Base-by-base conservation (phyloP, 2,113 vertebrate genomes). In the Nerophis lumbriciformis region DNA sequence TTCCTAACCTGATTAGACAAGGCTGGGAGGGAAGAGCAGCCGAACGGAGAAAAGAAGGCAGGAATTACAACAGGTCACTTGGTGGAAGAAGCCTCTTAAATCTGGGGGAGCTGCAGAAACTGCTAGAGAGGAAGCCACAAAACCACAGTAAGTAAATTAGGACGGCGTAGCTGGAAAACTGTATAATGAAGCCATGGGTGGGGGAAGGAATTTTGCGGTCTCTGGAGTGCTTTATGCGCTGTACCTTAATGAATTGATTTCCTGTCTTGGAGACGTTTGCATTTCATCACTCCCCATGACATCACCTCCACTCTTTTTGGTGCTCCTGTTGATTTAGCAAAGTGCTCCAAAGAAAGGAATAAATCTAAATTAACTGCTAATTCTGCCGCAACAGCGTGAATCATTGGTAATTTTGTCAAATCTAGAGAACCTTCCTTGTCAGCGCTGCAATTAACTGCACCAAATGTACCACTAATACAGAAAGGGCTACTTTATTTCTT, bases 141-240 rank as follows among this genome's bases (percentile, higher is more conserved):
- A 86, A 85, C 84, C 85, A 66, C 84, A 83, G 84, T 88, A 81
- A 88, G 87, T 87, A 83, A 84, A 84, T 85, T 85, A 85, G 80
- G 80, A 78, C 64, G 59, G 76, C 78, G 81, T 58, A 65, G 79
- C 72, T 82, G 81, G 79, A 83, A 86, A 77, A 79, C 77, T 76
- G 68, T 75, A 73, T 69, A 73, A 82, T 78, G 70, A 80, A 79
- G 75, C 65, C 42, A 53, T 47, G 70, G 75, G 74, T 14, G 54
- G 66, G 71, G 71, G 71, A 61, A 70, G 15, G 37, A 56, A 39
- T 42, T 85, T 70, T 82, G 83, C 78, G 80, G 84, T 87, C 65
- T 73, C 44, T 38, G 56, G 75, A 80, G 77, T 76, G 76, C 78
- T 83, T 85, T 74, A 76, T 72, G 70, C 73, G 75, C 74, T 79